A percentile compares a stretch with the other conserved stretches of the same genome.
These are phyloP conservation scores for Pyxicephalus adspersus DNA, from an alignment of 2,113 vertebrate species.

Conservation along the genomic window DNA sequence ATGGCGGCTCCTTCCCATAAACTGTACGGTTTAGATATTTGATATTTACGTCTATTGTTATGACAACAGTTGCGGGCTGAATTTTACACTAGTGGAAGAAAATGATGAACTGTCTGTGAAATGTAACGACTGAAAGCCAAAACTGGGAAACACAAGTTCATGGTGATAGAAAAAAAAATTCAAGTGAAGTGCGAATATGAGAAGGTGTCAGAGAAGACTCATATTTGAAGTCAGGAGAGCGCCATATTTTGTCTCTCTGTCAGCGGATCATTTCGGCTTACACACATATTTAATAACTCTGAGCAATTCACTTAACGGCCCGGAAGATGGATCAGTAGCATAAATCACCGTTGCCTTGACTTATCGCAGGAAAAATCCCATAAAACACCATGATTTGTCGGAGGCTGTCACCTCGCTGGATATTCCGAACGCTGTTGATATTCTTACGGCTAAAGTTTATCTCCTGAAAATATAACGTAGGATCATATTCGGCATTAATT, in stretches of 20 bases:
- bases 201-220: slow-evolving; percentile 21
- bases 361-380: slow-evolving; percentile 76
- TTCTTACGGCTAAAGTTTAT: neutral
- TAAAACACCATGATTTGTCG: slow-evolving; percentile 79
- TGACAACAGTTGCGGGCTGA: too few relatives aligned
- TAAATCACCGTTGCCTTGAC: slow-evolving; percentile 78
- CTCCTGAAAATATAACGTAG: neutral
- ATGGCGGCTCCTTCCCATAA: neutral
- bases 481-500: slow-evolving; percentile 16
- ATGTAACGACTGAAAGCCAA: neutral
- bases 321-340: slow-evolving; percentile 69
- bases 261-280: slow-evolving; percentile 65
- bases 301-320: slow-evolving; percentile 75
- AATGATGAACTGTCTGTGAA: too few relatives aligned
- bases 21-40: neutral
- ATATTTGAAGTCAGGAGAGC: slow-evolving; percentile 60
- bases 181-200: neutral
- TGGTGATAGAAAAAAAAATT: neutral
- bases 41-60: too few relatives aligned
- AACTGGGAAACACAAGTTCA: neutral
- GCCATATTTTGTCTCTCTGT: slow-evolving; percentile 65
- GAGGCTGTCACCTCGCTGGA: slow-evolving; percentile 16
- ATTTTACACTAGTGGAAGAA: too few relatives aligned
- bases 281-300: slow-evolving; percentile 78
- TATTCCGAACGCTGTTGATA: neutral